Evolutionary conservation across 2,113 vertebrate genomes (phyloP), one percentile per base, ranked within the genome.

Genomic region (Todiramphus saurophagus): DNA sequence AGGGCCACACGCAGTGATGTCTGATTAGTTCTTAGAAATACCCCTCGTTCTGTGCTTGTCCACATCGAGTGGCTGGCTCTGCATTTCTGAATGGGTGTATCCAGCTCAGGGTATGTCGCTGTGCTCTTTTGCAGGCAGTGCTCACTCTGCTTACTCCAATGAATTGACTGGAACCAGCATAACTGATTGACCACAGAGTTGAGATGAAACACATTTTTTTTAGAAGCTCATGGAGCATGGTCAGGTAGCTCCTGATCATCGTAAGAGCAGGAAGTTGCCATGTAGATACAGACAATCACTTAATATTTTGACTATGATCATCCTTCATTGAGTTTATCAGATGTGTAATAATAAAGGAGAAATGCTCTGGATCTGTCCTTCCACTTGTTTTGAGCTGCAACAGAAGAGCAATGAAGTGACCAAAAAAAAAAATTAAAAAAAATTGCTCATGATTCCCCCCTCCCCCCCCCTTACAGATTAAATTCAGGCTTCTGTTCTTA

Each of bases 21-120:
- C 35, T 37, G 15, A 39, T 48, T 31, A 7, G 16, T 69, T 55
- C 35, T 50, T 70, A 30, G n/a, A 44, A 83, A 25, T 43, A 63
- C 16, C 39, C 25, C 19, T 70, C 50, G n/a, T 28, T 1, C 0
- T 60, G 27, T 44, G 20, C 53, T 66, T 1, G 0, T 30, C 17
- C 30, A 3, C 1, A 2, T 10, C 3, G 8, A 20, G 28, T 28
- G 41, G 13, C 28, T 73, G 31, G 7, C 48, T 79, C 25, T 75
- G 46, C 28, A 2, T 79, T 87, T 81, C 58, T 55, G 31, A 20
- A 11, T 0, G 3, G 7, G 2, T 27, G 5, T 25, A 7, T 41
- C 21, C 30, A 9, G 55, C 23, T 81, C 25, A 43, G 41, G 28
- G 5, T 37, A 1, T 37, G 7, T 46, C 31, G 31, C 83, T 66